Evolutionary conservation across 30 jellyfish, hydroid and myxozoan species (phyloP), one percentile per base, ranked within the genome.

Genomic region (Cassiopea xamachana): DNA sequence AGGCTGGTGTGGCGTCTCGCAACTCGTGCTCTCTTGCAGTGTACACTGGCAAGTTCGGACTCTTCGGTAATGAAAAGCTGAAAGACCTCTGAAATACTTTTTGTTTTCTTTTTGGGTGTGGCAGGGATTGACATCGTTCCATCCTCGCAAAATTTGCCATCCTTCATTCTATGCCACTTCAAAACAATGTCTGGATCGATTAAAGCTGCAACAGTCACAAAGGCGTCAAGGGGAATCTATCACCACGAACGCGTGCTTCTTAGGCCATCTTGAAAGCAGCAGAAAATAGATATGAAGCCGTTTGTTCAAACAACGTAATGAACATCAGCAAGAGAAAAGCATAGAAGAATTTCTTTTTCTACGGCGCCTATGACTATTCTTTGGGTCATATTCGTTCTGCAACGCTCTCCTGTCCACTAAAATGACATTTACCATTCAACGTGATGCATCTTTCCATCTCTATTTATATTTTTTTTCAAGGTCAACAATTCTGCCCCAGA

Each of bases 1-100:
- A 7, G n/a, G 77, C 27, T 68, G 77, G 77, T 4, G 15, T 44
- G 6, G 15, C 17, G n/a, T 71, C 80, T 71, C 19, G 80, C 49
- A 16, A 17, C 43, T 71, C 58, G 51, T 44, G 50, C 19, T 71
- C 80, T 71, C 55, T 71, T 5, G 16, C 3, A 1, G 80, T 1
- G n/a, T 7, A 19, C n/a, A n/a, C n/a, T 7, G 49, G 58, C 49
- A 71, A 43, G 43, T 55, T 71, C 8, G 80, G 80, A 39, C 80
- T 48, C n/a, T 78, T 61, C 14, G 87, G 87, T 16, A 78, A 61
- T 14, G 87, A 78, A 60, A 78, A 78, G 48, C 87, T 78, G 13
- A 55, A n/a, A 15, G 87, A 78, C n/a, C 87, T 49, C 50, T 39
- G 55, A 50, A 78, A 78, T 1, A 78, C 14, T 10, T 78, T 78